A percentile compares a stretch with the other conserved stretches of the same genome.
phyloP scores from a whole-genome alignment of 2,113 vertebrate genomes.

The Prolemur simus region DNA sequence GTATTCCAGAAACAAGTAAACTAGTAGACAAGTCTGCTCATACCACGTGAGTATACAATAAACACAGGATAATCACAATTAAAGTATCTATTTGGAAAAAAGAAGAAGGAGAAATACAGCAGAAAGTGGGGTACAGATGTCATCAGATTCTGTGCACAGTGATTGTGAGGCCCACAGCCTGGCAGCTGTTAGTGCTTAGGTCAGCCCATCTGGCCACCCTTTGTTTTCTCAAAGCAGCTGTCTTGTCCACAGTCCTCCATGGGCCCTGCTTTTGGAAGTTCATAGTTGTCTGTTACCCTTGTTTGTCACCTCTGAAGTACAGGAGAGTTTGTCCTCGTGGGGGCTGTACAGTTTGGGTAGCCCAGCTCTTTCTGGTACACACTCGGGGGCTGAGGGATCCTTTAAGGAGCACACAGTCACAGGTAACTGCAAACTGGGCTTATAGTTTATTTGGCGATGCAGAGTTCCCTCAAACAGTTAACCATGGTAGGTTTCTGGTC shows the following conservation, averaged over 20 bases:
- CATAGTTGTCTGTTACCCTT: not conserved
- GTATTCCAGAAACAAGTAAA: not conserved
- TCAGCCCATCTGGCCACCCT: not conserved
- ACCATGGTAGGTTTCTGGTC: not conserved
- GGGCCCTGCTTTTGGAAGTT: not conserved
- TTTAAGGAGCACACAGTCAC: not conserved
- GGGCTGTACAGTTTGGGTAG: not conserved
- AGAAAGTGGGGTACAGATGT: not conserved
- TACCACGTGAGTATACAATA: accelerated
- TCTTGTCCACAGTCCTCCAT: no score
- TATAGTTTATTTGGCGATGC: not conserved
- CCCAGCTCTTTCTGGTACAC: not conserved
- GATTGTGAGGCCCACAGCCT: not conserved
- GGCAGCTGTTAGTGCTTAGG: not conserved
- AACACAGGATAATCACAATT: not conserved
- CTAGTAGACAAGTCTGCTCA: not conserved
- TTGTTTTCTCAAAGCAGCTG: not conserved
- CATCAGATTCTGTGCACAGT: not conserved
- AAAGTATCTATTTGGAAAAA: not conserved
- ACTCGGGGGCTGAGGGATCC: not conserved
- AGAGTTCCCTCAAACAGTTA: not conserved
- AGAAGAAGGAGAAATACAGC: not conserved
- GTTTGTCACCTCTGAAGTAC: not conserved
- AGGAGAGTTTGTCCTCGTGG: not conserved
- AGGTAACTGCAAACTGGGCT: not conserved